Evolutionary conservation across 1,140 invertebrate species (phyloP).

Genomic region (Cydia splendana): DNA sequence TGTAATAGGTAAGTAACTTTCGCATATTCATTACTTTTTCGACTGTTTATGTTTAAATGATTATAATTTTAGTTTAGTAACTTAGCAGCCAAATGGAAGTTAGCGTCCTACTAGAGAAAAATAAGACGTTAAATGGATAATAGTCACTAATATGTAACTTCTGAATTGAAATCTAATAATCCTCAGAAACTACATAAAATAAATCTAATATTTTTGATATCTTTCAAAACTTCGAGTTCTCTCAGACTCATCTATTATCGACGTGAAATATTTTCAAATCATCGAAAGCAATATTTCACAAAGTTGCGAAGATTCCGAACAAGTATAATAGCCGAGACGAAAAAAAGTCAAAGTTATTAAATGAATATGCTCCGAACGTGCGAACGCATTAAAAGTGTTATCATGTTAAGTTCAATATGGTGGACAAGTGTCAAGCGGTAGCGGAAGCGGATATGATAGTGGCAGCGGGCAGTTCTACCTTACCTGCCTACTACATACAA

Average conservation of each 20-base stretch:
- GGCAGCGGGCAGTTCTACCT: background rate
- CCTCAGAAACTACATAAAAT: background rate
- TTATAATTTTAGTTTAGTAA: no score
- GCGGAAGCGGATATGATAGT: background rate
- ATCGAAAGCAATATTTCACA: constrained; percentile 22
- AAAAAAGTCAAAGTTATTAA: constrained; percentile 25
- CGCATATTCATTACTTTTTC: no score
- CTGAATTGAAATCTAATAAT: constrained; percentile 4
- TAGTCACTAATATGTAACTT: background rate
- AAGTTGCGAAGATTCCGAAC: constrained; percentile 23
- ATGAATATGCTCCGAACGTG: constrained; percentile 13
- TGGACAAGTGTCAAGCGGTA: background rate
- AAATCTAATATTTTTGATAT: background rate
- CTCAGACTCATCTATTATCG: background rate
- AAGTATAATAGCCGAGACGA: constrained; percentile 8
- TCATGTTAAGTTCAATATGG: background rate
- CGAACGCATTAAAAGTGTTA: constrained; percentile 25
- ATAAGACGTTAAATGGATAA: background rate
- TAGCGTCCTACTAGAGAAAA: no score
- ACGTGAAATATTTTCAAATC: constrained; percentile 6
- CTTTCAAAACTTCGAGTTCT: background rate
- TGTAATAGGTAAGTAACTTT: no score
- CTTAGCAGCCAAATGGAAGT: no score
- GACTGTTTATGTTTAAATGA: no score
- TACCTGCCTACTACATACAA: no score